Conservation (phyloP, 1,140 invertebrate species). For the Aphaenogaster rudis region DNA sequence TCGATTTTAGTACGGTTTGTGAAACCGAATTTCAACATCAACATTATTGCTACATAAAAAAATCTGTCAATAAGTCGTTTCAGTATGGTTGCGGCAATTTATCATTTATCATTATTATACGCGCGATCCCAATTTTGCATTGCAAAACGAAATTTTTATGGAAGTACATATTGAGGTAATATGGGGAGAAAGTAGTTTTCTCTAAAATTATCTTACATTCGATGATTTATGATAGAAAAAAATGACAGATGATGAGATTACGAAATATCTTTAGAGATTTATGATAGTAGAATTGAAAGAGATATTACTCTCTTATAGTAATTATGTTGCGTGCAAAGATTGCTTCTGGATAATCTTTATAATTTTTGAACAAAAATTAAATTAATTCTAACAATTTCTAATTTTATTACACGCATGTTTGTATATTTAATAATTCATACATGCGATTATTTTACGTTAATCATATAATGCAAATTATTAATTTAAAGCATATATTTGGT, state of each 20-base stretch:
- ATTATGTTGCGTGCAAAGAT: neutral
- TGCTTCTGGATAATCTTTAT: neutral
- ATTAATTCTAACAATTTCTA: constrained; percentile 7
- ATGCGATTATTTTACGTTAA: neutral
- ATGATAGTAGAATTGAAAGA: constrained; percentile 6
- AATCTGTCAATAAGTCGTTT: neutral
- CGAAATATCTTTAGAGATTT: neutral
- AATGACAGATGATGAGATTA: neutral
- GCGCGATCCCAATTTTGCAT: neutral
- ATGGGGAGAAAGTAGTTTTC: neutral
- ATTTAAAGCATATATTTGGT: neutral
- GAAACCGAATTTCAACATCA: neutral
- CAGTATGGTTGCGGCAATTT: neutral
- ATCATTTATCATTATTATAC: neutral
- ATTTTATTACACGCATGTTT: neutral
- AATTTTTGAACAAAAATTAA: neutral
- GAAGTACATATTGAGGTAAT: neutral
- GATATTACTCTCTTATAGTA: neutral
- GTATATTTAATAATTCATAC: neutral
- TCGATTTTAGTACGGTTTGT: neutral
- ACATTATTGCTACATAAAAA: neutral
- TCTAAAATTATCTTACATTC: neutral
- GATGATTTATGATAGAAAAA: neutral
- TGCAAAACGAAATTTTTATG: neutral
- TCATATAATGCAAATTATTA: neutral